Evolutionary conservation across 2,888 invertebrate species (phyloP).

Genomic region (Amphimallon solstitiale): DNA sequence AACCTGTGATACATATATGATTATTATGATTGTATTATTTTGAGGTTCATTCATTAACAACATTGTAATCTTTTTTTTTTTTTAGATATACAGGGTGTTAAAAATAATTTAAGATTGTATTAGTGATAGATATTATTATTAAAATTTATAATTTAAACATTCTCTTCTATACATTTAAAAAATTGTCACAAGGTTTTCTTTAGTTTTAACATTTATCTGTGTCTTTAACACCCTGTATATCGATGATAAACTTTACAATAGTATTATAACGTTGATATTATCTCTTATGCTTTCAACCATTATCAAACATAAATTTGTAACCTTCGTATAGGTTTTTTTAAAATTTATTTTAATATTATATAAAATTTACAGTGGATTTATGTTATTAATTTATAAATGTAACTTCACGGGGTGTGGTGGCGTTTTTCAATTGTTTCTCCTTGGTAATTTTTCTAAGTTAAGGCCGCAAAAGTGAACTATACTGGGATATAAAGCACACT

Average conservation of each 20-base stretch:
- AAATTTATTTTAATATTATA: too few relatives aligned
- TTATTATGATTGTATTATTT: slow-evolving; percentile 23
- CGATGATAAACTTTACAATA: slow-evolving; percentile 13
- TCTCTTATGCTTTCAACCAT: slow-evolving; percentile 8
- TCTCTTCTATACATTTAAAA: neutral
- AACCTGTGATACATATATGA: neutral
- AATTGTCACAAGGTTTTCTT: neutral
- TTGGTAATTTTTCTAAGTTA: slow-evolving; percentile 3
- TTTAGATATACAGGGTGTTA: too few relatives aligned
- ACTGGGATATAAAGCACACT: slow-evolving; percentile 15
- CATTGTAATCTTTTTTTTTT: too few relatives aligned
- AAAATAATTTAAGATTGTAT: too few relatives aligned
- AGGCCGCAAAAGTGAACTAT: slow-evolving; percentile 32
- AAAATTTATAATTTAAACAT: neutral
- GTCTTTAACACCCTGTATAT: slow-evolving; percentile 14
- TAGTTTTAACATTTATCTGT: neutral
- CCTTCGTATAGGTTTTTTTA: too few relatives aligned
- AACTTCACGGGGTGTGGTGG: neutral
- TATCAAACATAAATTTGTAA: neutral
- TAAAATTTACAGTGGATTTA: too few relatives aligned
- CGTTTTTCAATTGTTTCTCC: neutral
- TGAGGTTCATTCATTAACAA: slow-evolving; percentile 8
- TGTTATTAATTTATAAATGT: too few relatives aligned
- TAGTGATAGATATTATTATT: too few relatives aligned
- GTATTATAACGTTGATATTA: slow-evolving; percentile 19